Evolutionary conservation across 2,797 vertebrate genomes (phyloP).

Genomic region (Mus caroli): DNA sequence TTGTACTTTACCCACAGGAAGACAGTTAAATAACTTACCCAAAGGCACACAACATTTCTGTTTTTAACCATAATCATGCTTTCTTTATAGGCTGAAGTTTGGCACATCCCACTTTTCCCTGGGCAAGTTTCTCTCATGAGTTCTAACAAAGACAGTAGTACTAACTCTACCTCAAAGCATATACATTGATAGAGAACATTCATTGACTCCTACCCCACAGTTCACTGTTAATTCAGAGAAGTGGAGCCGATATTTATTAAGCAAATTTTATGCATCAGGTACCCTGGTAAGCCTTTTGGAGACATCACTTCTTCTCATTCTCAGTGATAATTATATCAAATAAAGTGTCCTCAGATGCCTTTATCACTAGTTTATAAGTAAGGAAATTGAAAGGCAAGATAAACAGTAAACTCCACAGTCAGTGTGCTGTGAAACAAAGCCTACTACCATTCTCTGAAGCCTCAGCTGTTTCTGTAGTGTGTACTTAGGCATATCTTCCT

Average conservation of each 20-base stretch:
- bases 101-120: not conserved
- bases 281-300: conserved; percentile 41
- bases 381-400: conserved; percentile 16
- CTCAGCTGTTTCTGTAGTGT: not conserved
- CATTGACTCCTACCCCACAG: not conserved
- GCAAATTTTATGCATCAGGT: not conserved
- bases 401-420: not conserved
- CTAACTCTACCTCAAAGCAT: not conserved
- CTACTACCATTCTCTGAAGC: not conserved
- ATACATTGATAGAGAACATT: not conserved
- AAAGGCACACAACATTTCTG: not conserved
- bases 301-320: conserved; percentile 14
- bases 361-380: conserved; percentile 31
- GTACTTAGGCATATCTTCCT: not conserved
- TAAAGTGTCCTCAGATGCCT: conserved; percentile 40
- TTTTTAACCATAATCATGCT: not conserved
- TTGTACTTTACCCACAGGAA: not conserved
- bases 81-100: not conserved
- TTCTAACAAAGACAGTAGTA: not conserved
- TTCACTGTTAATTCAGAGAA: not conserved
- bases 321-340: conserved; percentile 16
- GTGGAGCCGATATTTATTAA: not conserved
- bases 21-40: not conserved
- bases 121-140: not conserved
- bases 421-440: not conserved